Conservation (phyloP, 2,888 invertebrate genomes). For the Catocala sponsa region DNA sequence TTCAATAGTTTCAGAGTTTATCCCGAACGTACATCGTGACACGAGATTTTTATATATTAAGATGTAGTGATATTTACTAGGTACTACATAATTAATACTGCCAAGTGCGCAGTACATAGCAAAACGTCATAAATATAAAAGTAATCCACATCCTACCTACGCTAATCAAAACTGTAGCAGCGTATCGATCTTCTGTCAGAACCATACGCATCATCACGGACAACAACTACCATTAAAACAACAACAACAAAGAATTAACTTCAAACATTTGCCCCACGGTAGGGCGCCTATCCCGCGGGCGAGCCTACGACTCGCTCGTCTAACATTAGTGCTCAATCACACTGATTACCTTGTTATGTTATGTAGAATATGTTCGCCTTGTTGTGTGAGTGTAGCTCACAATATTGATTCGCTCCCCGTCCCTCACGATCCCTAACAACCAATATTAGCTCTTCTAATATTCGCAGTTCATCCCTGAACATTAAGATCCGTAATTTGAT, state of each 20-base stretch:
- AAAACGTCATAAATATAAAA: neutral
- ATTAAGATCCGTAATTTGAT: conserved; percentile 15
- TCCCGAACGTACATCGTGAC: too few species aligned
- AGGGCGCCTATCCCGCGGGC: too few species aligned
- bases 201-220: neutral
- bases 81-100: too few species aligned
- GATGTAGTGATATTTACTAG: too few species aligned
- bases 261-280: neutral
- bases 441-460: conserved; percentile 23
- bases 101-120: too few species aligned
- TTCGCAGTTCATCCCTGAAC: conserved; percentile 27
- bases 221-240: conserved; percentile 14
- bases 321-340: neutral
- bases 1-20: too few species aligned
- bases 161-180: conserved; percentile 1
- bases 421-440: conserved; percentile 17
- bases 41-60: too few species aligned
- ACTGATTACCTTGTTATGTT: neutral
- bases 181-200: conserved; percentile 22
- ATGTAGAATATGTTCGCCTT: neutral
- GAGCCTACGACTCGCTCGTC: neutral
- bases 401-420: conserved; percentile 35
- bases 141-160: neutral
- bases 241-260: conserved; percentile 16
- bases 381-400: neutral